Evolutionary conservation across 2,797 vertebrate genomes (phyloP).

Genomic region (Fratercula arctica): DNA sequence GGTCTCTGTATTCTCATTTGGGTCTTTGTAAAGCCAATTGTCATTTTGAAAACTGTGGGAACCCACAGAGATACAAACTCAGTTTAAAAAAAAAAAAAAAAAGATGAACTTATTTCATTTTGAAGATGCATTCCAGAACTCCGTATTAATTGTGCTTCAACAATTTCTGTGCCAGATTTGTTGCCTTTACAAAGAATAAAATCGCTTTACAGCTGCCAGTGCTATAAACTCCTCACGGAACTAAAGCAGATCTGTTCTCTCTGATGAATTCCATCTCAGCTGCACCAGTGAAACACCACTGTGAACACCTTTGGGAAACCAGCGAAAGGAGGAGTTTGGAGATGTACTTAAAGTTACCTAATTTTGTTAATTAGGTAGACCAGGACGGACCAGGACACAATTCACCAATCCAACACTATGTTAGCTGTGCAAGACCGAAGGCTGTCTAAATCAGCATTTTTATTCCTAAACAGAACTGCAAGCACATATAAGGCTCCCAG

Average conservation of each 20-base stretch:
- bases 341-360: not conserved
- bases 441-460: not conserved
- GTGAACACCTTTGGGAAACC: not conserved
- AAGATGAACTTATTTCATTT: not conserved
- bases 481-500: not conserved
- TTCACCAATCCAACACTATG: not conserved
- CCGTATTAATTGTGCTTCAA: not conserved
- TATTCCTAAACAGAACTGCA: not conserved
- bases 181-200: not conserved
- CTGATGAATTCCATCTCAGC: not conserved
- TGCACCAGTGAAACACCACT: not conserved
- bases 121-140: not conserved
- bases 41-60: not conserved
- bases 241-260: not conserved
- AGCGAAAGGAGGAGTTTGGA: not conserved
- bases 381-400: not conserved
- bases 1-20: not conserved
- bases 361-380: not conserved
- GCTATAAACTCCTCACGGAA: not conserved
- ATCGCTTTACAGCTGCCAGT: not conserved
- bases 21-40: not conserved
- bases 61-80: not conserved
- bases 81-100: not conserved
- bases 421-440: not conserved
- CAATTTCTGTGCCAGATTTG: not conserved